A percentile compares a stretch with the other conserved stretches of the same genome.
Evolutionary conservation across 1,140 invertebrate genomes (phyloP).

Genomic region (Drosophila takahashii): DNA sequence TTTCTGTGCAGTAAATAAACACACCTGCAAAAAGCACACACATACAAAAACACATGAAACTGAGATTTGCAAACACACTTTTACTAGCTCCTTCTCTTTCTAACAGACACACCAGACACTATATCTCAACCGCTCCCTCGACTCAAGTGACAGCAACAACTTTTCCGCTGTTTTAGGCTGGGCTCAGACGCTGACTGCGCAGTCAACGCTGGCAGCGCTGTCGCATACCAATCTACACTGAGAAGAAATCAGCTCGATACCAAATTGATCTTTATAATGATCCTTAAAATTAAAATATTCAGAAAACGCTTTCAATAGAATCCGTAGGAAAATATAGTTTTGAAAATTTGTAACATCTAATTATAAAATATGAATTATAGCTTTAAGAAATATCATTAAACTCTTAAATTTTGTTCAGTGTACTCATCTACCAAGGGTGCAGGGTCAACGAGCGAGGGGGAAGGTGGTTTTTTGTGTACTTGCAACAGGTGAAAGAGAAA

Average conservation of each 20-base stretch:
- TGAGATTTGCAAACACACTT: constrained; percentile 40
- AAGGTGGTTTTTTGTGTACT: neutral
- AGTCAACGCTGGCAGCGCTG: constrained; percentile 10
- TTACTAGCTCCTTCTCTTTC: constrained; percentile 12
- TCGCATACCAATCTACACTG: constrained; percentile 46
- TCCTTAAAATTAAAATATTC: too few species aligned
- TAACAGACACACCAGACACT: constrained; percentile 27
- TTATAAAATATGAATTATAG: too few species aligned
- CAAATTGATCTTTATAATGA: neutral
- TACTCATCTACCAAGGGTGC: constrained; percentile 26
- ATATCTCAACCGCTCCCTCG: constrained; percentile 70
- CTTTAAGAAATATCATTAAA: too few species aligned
- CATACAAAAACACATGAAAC: constrained; percentile 10
- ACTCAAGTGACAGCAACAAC: constrained; percentile 74
- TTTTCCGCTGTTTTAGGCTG: constrained; percentile 63
- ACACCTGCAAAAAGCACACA: constrained; percentile 45
- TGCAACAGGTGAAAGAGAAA: constrained; percentile 43
- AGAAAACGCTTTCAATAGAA: too few species aligned
- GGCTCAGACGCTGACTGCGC: constrained; percentile 44
- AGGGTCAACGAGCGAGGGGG: constrained; percentile 9
- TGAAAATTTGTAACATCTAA: too few species aligned
- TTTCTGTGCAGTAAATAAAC: constrained; percentile 32
- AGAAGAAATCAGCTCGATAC: neutral
- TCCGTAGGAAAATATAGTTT: too few species aligned
- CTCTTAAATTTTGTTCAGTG: neutral